Conservation (phyloP, 2,888 invertebrate species). For the Neria commutata region DNA sequence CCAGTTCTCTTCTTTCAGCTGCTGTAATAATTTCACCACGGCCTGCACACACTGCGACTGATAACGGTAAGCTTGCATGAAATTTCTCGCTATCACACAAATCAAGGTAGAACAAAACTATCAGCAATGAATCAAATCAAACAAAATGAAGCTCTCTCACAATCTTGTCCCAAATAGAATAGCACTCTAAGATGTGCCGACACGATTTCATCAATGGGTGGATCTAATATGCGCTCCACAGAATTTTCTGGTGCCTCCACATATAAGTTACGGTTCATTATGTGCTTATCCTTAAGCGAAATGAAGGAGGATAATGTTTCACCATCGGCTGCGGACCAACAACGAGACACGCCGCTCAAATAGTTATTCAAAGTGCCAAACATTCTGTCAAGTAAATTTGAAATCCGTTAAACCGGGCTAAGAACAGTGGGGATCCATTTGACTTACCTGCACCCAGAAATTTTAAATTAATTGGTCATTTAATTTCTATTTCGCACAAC, state of each 20-base stretch:
- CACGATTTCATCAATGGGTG: conserved; percentile 78
- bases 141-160: conserved; percentile 63
- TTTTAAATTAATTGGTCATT: no score
- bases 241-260: conserved; percentile 73
- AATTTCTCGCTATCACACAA: conserved; percentile 64
- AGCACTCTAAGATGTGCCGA: conserved; percentile 75
- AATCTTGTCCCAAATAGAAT: conserved; percentile 59
- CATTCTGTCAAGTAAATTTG: no score
- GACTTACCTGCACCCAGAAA: neutral
- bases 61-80: conserved; percentile 74
- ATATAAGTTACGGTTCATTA: conserved; percentile 71
- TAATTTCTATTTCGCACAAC: neutral
- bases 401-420: neutral
- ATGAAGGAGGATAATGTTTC: conserved; percentile 67
- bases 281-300: conserved; percentile 75
- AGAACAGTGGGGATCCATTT: no score
- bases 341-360: conserved; percentile 64
- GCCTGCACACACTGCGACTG: conserved; percentile 80
- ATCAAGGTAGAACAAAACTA: no score
- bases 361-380: conserved; percentile 57
- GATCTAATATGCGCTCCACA: conserved; percentile 72
- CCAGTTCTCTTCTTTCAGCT: conserved; percentile 96
- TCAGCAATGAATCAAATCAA: no score
- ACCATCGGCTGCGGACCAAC: conserved; percentile 70
- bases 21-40: conserved; percentile 82